Base-by-base conservation (phyloP, 1,140 invertebrate genomes). In the Coelopa frigida region DNA sequence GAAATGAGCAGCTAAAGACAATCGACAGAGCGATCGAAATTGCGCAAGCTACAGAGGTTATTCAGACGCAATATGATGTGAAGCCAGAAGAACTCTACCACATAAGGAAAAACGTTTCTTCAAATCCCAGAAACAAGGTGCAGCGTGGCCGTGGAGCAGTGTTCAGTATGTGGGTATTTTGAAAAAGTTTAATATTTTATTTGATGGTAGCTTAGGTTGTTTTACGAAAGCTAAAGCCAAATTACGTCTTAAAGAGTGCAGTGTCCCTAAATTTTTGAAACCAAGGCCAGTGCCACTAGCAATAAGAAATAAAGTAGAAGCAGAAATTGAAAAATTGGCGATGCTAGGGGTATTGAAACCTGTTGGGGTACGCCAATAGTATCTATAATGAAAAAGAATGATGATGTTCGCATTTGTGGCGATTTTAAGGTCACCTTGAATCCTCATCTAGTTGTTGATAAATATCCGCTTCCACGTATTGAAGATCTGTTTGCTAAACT, bases 331-430 rank as follows among this genome's bases (percentile, higher is more conserved):
- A n/a, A 43, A 43, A 11, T 29, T 42, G 5, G 40, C 31, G 12
- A 41, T 38, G 10, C 51, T 64, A 46, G 55, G 48, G 4, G 55
- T 63, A 7, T 41, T 64, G 2, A 45, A 44, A 12, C 49, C 50
- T 8, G 26, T 55, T 75, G 65, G 68, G 70, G 59, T 7, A 64
- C 70, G 15, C 70, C 70, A 0, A 55, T 78, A 5, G 73, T 75
- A 1, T 53, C 71, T 0, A 67, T 77, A 14, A 27, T 69, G 24
- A 77, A 77, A 59, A 55, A 51, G 20, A 56, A 67, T 49, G 68
- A 67, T 6, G 54, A 5, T n/a, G 51, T 65, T 18, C 20, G 73
- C 20, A 53, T 75, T 24, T 74, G 72, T 57, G 64, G 67, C 0
- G 71, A 75, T 53, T 75, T 65, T 50, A 59, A 65, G 43, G 55